Percentiles rank a stretch among this genome's conserved stretches.
Evolutionary conservation across 64 coral and sea anemone genomes (phyloP).

Genomic region (Dendronephthya gigantea): DNA sequence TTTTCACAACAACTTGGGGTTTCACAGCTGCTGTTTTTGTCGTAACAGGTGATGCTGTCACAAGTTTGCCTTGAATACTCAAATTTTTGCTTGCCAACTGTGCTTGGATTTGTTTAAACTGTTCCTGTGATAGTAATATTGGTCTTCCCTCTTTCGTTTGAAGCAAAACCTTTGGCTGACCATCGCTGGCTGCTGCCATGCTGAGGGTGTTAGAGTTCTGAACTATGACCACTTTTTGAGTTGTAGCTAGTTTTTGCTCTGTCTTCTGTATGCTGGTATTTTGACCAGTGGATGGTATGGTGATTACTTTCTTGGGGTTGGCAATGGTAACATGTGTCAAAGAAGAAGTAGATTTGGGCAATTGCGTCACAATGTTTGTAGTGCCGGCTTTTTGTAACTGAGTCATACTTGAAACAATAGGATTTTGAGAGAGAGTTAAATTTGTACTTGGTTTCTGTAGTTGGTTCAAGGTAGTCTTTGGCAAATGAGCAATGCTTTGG

Average conservation of each 20-base stretch:
- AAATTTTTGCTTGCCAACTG: not conserved
- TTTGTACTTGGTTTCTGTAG: not conserved
- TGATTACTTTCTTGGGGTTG: not conserved
- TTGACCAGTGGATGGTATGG: not conserved
- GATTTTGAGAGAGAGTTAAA: not conserved
- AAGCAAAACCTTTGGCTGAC: not conserved
- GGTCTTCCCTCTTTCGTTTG: conserved; percentile 6
- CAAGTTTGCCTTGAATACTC: not conserved
- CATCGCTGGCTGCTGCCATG: not conserved
- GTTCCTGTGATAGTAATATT: not conserved
- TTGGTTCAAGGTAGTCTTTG: not conserved
- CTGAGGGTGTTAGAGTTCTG: not conserved
- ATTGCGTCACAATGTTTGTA: not conserved
- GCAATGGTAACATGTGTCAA: not conserved
- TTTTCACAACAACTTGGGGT: not conserved
- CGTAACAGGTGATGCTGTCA: not conserved
- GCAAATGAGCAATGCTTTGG: not conserved
- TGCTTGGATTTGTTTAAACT: conserved; percentile 9
- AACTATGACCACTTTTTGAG: not conserved
- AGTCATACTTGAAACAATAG: not conserved
- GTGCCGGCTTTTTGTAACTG: not conserved
- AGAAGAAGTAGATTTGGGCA: not conserved
- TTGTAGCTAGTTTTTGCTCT: not conserved
- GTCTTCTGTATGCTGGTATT: not conserved
- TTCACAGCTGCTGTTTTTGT: not conserved